These are phyloP conservation scores for Myrmecobius fasciatus DNA, from an alignment of 2,113 vertebrate species.

Conservation along the genomic window DNA sequence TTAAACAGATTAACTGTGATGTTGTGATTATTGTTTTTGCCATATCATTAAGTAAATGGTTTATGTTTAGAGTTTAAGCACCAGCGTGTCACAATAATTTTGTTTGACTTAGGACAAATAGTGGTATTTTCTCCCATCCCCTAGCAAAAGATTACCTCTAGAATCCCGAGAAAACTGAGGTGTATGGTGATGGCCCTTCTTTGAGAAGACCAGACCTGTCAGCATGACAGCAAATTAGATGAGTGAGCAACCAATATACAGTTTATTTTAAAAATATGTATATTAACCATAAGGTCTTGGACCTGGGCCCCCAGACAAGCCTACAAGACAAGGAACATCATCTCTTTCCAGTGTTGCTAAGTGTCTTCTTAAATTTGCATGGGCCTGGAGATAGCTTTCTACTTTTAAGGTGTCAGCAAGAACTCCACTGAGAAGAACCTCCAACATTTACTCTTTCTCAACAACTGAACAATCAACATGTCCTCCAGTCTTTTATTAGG, in stretches of 20 bases:
- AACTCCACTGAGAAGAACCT: not conserved
- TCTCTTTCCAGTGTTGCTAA: not conserved
- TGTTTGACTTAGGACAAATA: not conserved
- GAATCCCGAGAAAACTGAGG: not conserved
- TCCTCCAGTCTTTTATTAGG: not conserved
- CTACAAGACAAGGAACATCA: not conserved
- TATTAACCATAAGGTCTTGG: not conserved
- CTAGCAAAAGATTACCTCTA: not conserved
- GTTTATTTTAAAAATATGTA: not conserved
- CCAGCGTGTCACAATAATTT: not conserved
- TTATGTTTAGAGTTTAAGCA: not conserved
- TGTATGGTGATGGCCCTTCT: not conserved
- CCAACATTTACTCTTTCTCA: not conserved
- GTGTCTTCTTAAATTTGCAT: not conserved
- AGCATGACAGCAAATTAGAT: not conserved
- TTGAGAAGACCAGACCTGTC: not conserved
- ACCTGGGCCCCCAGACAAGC: not conserved
- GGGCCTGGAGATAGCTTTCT: not conserved
- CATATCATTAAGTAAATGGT: not conserved
- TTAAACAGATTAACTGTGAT: not conserved
- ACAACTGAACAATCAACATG: not conserved
- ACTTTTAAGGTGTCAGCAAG: not conserved
- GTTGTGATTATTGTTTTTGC: not conserved
- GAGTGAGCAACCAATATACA: not conserved
- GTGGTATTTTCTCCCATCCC: not conserved